Evolutionary conservation across 2,113 vertebrate genomes (phyloP).

Genomic region (Cricetomys ansorgei): DNA sequence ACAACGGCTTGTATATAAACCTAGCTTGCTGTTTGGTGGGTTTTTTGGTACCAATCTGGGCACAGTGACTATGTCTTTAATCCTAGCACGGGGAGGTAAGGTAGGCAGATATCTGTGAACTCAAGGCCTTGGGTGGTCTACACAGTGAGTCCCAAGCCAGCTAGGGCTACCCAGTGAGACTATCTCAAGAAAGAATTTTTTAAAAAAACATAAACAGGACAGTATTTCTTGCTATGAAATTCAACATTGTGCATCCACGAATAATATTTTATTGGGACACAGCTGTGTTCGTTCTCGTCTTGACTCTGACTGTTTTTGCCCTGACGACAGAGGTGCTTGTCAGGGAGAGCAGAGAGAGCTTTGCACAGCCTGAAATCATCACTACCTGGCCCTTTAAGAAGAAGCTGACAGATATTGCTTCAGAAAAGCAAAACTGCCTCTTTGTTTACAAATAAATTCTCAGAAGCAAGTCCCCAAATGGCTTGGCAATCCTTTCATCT

Average conservation of each 20-base stretch:
- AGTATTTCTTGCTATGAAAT: neutral
- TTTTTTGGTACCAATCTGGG: neutral
- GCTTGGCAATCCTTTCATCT: neutral
- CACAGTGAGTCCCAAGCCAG: neutral
- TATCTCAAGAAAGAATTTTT: neutral
- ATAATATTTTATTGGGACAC: neutral
- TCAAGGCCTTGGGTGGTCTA: neutral
- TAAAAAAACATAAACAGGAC: neutral
- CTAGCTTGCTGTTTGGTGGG: too few species aligned
- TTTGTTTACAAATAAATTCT: neutral
- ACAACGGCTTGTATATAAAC: neutral
- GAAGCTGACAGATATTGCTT: neutral
- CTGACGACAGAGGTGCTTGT: accelerated
- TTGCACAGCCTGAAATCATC: neutral
- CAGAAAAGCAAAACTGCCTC: neutral
- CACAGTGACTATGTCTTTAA: neutral
- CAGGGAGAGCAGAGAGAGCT: accelerated
- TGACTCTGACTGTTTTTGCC: accelerated
- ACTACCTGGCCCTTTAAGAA: neutral
- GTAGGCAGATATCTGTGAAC: neutral
- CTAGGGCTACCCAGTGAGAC: neutral
- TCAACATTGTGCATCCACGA: neutral
- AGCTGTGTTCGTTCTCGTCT: accelerated
- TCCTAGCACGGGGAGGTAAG: neutral
- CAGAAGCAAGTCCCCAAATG: neutral